Evolutionary conservation across 2,113 vertebrate genomes (phyloP).

Genomic region (Noctilio leporinus): DNA sequence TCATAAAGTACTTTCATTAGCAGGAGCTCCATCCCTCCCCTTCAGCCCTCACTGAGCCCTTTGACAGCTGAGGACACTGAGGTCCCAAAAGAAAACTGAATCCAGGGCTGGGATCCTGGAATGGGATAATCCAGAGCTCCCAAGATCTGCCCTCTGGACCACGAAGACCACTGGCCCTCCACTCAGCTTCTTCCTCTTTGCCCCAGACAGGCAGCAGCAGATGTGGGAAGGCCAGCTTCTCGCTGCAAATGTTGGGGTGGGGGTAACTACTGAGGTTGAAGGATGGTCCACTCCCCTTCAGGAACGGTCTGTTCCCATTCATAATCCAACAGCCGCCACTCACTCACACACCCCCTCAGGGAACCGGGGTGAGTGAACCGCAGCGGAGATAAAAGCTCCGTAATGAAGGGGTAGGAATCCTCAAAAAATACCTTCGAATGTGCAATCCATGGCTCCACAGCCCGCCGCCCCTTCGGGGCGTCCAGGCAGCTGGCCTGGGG

Average conservation of each 20-base stretch:
- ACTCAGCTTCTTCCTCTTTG: not conserved
- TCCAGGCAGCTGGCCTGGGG: not conserved
- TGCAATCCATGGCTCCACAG: constrained; percentile 68
- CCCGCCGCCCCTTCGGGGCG: constrained; percentile 39
- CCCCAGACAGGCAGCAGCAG: not conserved
- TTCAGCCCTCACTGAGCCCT: not conserved
- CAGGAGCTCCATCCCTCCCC: not conserved
- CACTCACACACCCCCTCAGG: not conserved
- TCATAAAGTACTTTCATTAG: not conserved
- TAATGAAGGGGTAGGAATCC: not conserved
- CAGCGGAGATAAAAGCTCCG: not conserved
- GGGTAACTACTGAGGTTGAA: not conserved
- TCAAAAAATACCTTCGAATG: constrained; percentile 73
- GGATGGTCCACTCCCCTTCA: not conserved
- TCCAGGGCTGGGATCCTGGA: not conserved
- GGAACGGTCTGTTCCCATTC: not conserved
- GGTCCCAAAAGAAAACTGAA: not conserved
- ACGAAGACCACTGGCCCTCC: too few species aligned
- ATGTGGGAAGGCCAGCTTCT: not conserved
- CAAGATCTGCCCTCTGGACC: too few species aligned
- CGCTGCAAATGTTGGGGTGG: too few species aligned
- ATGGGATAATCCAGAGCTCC: not conserved
- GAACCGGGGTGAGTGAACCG: not conserved
- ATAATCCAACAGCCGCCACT: not conserved
- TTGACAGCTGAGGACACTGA: not conserved